Evolutionary conservation across 2,113 vertebrate genomes (phyloP).

Genomic region (Egretta garzetta): DNA sequence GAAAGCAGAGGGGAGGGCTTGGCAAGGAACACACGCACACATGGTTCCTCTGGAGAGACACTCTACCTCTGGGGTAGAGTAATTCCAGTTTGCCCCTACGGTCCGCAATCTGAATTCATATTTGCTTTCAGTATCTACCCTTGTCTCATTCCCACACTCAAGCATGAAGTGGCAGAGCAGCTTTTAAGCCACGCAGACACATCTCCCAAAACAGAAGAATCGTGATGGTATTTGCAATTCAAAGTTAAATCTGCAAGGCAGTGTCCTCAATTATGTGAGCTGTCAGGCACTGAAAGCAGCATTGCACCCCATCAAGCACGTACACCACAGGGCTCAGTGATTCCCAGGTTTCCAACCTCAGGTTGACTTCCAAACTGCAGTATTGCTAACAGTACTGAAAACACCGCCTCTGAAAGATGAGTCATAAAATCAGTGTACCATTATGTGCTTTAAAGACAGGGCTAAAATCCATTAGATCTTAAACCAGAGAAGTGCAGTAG

Average conservation of each 20-base stretch:
- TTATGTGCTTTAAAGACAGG: not conserved
- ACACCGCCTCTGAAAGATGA: not conserved
- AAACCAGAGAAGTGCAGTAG: not conserved
- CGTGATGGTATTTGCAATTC: slow-evolving; percentile 40
- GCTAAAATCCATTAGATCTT: not conserved
- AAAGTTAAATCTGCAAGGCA: slow-evolving; percentile 3
- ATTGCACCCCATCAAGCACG: not conserved
- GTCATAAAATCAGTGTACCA: not conserved
- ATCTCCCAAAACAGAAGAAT: not conserved
- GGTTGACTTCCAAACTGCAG: not conserved
- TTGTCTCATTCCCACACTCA: not conserved
- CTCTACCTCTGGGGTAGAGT: not conserved
- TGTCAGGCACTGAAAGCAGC: not conserved
- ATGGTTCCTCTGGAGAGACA: not conserved
- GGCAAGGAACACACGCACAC: not conserved
- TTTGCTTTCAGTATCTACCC: not conserved
- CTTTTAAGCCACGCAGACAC: not conserved
- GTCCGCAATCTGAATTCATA: not conserved
- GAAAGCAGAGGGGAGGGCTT: not conserved
- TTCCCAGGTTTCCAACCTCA: not conserved
- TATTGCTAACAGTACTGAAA: not conserved
- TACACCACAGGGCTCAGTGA: not conserved
- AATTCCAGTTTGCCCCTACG: not conserved
- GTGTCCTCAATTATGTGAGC: slow-evolving; percentile 5
- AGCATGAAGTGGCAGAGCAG: not conserved